phyloP scores from a whole-genome alignment of 2,888 invertebrate genomes.

The Apotomis betuletana region DNA sequence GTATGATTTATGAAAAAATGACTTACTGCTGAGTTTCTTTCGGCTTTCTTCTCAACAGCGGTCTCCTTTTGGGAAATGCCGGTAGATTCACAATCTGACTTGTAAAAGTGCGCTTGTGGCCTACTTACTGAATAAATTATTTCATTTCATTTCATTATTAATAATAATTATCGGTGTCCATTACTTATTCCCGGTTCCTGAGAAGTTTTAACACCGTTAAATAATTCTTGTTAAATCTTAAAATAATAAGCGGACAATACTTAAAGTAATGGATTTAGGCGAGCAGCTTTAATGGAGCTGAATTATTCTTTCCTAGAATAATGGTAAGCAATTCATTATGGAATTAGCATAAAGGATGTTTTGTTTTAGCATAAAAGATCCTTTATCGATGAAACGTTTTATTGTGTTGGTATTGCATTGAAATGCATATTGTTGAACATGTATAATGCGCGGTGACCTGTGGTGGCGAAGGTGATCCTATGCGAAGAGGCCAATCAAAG shows the following conservation, averaged over 20 bases:
- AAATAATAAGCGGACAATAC: neutral
- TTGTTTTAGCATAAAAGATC: slow-evolving; percentile 40
- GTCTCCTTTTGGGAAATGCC: too few species aligned
- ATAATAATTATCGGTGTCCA: neutral
- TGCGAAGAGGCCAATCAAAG: slow-evolving; percentile 63
- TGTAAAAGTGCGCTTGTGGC: too few species aligned
- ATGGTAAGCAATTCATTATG: slow-evolving; percentile 37
- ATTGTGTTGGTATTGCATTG: slow-evolving; percentile 24
- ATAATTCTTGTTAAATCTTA: slow-evolving; percentile 2
- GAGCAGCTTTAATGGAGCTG: slow-evolving; percentile 26
- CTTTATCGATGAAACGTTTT: slow-evolving; percentile 17
- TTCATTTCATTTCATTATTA: too few species aligned
- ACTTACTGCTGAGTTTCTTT: too few species aligned
- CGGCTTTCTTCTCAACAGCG: too few species aligned
- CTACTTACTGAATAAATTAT: too few species aligned
- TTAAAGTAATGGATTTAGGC: slow-evolving; percentile 19
- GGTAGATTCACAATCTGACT: too few species aligned
- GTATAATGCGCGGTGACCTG: slow-evolving; percentile 27
- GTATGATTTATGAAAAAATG: too few species aligned
- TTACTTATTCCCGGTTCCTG: neutral
- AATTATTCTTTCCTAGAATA: slow-evolving; percentile 40
- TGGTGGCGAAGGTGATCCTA: slow-evolving; percentile 56
- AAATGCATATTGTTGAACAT: slow-evolving; percentile 14
- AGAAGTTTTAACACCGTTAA: neutral
- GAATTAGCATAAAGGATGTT: slow-evolving; percentile 41